Evolutionary conservation across 2,113 vertebrate genomes (phyloP), one percentile per base, ranked within the genome.

Genomic region (Chaetodon trifascialis): DNA sequence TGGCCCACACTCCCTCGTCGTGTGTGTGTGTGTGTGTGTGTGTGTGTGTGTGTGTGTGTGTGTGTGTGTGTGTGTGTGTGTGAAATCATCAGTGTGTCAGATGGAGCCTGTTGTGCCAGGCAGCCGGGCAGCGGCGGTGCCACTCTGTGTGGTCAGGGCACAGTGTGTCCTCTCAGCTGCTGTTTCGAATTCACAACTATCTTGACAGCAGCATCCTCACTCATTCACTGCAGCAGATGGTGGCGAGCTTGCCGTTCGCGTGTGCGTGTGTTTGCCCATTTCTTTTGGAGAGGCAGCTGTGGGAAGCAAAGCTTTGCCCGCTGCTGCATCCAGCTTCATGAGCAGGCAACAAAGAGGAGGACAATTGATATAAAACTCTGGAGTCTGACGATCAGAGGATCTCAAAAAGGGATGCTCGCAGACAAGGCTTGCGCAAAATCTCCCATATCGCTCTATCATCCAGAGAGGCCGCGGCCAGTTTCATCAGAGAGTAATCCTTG

Each of bases 161-260:
- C 92, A 86, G 69, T 70, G 87, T 92, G 89, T 82, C 82, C 86
- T 84, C 87, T 88, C 91, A 92, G 91, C 90, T 93, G 91, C 91
- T 87, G 85, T 80, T 88, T 90, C 80, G 7, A 85, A 86, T 91
- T 87, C 90, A 85, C 90, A 86, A 89, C 89, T 73, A 91, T 84
- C 91, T 90, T 51, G 78, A 87, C 90, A 72, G 90, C 81, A 66
- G 83, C 82, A 46, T 87, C 88, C 90, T 82, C 77, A 23, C 89
- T 86, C 84, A 44, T 63, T 88, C 86, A 30, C 77, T 1, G 73
- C 83, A 86, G 88, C 92, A 93, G 92, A 93, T 93, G 93, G 89
- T 23, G 5, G 74, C 12, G 72, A 75, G 82, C 85, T 80, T 15
- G 72, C 54, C 62, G 73, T 72, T 74, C 52, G 55, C 40, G 63